Percentiles rank a stretch among this genome's conserved stretches.
phyloP scores from a whole-genome alignment of 2,113 vertebrate species.

The Tyrannus savana region DNA sequence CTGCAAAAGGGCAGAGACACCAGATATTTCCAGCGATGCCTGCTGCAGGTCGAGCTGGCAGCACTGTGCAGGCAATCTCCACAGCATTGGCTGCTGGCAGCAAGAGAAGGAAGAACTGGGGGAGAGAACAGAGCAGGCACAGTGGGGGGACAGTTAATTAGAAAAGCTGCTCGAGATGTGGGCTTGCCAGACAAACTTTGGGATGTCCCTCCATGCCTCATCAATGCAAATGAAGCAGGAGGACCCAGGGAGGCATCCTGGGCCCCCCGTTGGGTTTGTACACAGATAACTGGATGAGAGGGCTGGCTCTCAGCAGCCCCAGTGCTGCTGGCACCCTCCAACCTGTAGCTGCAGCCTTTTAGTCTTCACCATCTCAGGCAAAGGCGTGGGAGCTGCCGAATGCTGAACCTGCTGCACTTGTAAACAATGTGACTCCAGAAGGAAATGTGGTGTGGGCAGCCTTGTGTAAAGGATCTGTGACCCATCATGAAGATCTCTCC shows the following conservation, averaged over 20 bases:
- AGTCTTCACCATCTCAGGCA: fast-evolving
- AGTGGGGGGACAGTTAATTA: neutral
- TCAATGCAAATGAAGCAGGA: neutral
- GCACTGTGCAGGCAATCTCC: neutral
- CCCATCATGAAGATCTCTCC: neutral
- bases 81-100: neutral
- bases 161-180: neutral
- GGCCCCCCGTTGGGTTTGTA: neutral
- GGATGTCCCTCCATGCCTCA: neutral
- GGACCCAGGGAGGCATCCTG: neutral
- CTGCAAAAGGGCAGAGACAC: neutral
- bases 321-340: neutral
- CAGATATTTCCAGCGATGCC: neutral
- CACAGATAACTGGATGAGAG: neutral
- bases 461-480: neutral
- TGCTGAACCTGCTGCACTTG: neutral
- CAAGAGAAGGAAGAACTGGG: neutral
- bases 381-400: neutral
- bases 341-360: neutral
- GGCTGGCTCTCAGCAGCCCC: neutral
- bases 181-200: neutral
- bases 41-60: neutral
- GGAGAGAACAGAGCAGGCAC: neutral
- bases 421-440: neutral
- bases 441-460: neutral